phyloP scores from a whole-genome alignment of 2,113 vertebrate genomes.

The Delphinus delphis region DNA sequence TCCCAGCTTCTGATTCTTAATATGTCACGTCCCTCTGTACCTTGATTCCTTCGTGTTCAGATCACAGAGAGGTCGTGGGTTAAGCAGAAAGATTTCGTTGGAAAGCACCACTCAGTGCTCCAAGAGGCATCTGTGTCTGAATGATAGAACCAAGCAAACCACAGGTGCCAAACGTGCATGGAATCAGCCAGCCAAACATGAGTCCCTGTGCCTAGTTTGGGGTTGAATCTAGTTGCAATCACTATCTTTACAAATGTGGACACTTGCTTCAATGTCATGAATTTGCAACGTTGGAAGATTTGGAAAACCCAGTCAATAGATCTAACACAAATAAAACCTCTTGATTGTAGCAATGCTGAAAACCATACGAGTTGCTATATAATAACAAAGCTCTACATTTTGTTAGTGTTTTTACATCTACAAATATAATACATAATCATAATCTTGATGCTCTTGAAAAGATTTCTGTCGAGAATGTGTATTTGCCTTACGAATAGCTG shows the following conservation, averaged over 20 bases:
- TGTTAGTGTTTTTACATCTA: background rate
- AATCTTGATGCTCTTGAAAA: background rate
- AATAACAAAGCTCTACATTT: background rate
- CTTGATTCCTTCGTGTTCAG: background rate
- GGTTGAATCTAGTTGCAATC: background rate
- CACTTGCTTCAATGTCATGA: background rate
- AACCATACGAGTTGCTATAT: background rate
- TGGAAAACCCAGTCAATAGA: background rate
- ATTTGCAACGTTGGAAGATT: background rate
- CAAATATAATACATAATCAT: background rate
- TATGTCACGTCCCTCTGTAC: fast-evolving
- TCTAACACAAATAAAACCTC: background rate
- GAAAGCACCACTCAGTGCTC: background rate
- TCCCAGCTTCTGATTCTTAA: background rate
- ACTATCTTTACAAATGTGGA: background rate
- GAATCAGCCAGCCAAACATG: background rate
- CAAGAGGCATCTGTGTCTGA: background rate
- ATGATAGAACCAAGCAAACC: background rate
- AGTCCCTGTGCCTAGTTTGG: conserved; percentile 2
- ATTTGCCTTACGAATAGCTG: background rate
- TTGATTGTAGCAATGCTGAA: background rate
- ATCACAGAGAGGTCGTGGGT: background rate
- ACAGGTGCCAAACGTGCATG: background rate
- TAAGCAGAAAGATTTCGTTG: fast-evolving
- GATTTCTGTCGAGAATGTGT: background rate